Conservation (phyloP, 2,888 invertebrate species). For the Seira sanloemensis region DNA sequence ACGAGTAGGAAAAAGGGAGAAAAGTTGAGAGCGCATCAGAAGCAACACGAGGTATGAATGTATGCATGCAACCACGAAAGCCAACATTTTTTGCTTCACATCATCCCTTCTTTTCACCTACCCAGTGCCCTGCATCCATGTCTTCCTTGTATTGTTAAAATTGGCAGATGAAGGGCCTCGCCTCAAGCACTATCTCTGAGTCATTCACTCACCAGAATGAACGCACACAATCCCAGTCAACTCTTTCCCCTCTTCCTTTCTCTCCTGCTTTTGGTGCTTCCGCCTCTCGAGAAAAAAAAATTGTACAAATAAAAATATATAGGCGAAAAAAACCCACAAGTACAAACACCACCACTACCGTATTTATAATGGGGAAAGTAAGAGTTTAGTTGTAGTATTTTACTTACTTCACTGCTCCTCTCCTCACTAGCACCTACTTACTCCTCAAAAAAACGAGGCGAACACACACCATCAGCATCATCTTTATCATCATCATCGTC, state of each 20-base stretch:
- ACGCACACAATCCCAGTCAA: neutral
- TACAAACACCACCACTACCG: neutral
- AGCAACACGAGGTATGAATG: too few species aligned
- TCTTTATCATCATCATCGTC: neutral
- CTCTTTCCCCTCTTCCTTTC: neutral
- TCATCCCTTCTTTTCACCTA: neutral
- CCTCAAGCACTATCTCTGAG: neutral
- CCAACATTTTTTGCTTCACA: neutral
- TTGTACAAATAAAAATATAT: neutral
- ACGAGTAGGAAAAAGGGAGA: too few species aligned
- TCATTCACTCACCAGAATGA: neutral
- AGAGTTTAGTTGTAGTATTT: neutral
- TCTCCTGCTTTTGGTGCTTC: neutral
- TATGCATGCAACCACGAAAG: neutral
- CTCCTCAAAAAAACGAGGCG: too few species aligned
- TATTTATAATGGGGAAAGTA: too few species aligned
- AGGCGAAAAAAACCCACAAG: too few species aligned
- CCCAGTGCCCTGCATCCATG: neutral
- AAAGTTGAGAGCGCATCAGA: neutral
- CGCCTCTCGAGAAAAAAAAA: neutral
- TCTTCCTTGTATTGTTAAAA: neutral
- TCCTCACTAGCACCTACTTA: neutral
- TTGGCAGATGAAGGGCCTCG: conserved; percentile 4
- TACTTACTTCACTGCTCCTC: too few species aligned
- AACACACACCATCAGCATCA: too few species aligned